A percentile compares a stretch with the other conserved stretches of the same genome.
phyloP scores from a whole-genome alignment of 2,888 invertebrate genomes.

The Ametastegia equiseti region DNA sequence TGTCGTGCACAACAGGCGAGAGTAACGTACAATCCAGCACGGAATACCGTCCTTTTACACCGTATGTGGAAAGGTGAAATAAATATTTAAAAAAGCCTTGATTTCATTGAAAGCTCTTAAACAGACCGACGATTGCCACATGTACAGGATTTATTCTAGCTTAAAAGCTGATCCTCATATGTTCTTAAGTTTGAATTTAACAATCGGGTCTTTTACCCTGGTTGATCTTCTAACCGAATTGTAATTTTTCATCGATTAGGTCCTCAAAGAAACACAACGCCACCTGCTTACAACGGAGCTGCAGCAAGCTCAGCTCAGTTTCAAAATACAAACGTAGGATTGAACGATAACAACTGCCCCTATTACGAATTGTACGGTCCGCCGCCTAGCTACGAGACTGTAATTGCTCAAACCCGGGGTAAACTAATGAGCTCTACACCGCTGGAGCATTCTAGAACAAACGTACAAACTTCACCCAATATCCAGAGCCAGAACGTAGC shows the following conservation, averaged over 20 bases:
- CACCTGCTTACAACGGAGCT: constrained; percentile 63
- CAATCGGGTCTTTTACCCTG: no score
- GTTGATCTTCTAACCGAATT: no score
- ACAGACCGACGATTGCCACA: neutral
- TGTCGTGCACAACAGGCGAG: constrained; percentile 73
- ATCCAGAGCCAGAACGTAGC: constrained; percentile 58
- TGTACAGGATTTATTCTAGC: no score
- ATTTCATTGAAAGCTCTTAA: neutral
- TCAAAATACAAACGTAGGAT: constrained; percentile 71
- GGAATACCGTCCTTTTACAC: constrained; percentile 74
- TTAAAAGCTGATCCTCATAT: no score
- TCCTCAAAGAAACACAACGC: constrained; percentile 67
- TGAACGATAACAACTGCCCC: constrained; percentile 73
- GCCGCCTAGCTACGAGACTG: constrained; percentile 77
- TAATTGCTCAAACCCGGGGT: constrained; percentile 72
- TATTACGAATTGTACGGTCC: constrained; percentile 77
- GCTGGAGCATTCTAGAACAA: constrained; percentile 61
- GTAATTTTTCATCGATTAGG: constrained; percentile 58
- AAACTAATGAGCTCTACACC: constrained; percentile 68
- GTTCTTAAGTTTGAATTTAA: neutral
- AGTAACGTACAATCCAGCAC: constrained; percentile 73
- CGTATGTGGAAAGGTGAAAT: constrained; percentile 74
- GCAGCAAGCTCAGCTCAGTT: constrained; percentile 69
- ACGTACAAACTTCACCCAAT: constrained; percentile 51
- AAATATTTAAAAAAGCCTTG: constrained; percentile 26